Evolutionary conservation across 2,797 vertebrate species (phyloP).

Genomic region (Galago senegalensis): DNA sequence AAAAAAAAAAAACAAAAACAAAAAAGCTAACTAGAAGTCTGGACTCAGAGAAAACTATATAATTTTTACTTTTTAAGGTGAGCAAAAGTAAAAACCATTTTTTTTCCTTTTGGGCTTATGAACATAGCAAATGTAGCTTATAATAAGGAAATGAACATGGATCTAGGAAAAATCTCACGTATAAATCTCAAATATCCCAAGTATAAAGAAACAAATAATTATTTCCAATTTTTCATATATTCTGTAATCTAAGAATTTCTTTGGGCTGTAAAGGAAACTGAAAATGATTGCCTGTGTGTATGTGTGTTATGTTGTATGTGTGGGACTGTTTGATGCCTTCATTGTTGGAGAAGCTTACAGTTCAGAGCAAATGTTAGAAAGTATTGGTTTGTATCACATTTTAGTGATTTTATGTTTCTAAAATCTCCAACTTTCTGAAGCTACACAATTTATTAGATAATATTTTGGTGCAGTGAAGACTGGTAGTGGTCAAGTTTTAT

Average conservation of each 20-base stretch:
- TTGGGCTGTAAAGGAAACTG: not conserved
- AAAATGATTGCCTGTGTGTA: not conserved
- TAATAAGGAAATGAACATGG: not conserved
- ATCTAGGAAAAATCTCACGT: not conserved
- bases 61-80: not conserved
- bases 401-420: not conserved
- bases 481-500: slow-evolving; percentile 65
- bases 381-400: not conserved
- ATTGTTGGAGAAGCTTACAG: not conserved
- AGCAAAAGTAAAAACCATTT: accelerated
- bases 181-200: not conserved
- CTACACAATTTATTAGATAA: slow-evolving; percentile 27
- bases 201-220: not conserved
- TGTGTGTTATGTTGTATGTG: not conserved
- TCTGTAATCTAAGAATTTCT: not conserved
- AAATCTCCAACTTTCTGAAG: not conserved
- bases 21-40: not conserved
- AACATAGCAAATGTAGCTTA: not conserved
- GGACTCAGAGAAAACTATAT: not conserved
- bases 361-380: not conserved
- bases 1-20: not conserved
- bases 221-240: not conserved
- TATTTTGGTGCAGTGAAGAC: slow-evolving; percentile 63
- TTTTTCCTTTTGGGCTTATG: not conserved
- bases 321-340: not conserved